Base-by-base conservation (phyloP, 2,888 invertebrate species). In the Drosophila prostipennis region DNA sequence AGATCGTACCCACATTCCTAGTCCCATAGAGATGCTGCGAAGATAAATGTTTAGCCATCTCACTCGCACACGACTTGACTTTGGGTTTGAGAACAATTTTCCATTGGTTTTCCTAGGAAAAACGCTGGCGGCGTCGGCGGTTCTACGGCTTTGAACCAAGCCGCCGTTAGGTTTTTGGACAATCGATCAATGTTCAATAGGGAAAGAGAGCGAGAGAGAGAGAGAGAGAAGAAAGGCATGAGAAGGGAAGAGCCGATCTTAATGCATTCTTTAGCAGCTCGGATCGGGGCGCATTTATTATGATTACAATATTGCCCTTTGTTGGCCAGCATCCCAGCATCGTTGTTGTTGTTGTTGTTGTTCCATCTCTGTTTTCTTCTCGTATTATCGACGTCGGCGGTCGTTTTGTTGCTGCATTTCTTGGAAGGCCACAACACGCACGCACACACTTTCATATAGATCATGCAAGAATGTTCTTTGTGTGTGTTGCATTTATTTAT, bases 251-350 rank as follows among this genome's bases (percentile, higher is more conserved):
- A 45, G 36, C 51, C 19, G 46, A 69, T 75, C 78, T 85, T 76
- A 79, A 72, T 84, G 81, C 80, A 86, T 78, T 78, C 79, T 26
- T 48, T 63, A 59, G 57, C 80, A 67, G 69, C 67, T 49, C 58
- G 54, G 67, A 63, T 61, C 57, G 57, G 71, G 79, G 65, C 78
- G 74, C 86, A 87, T 82, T 82, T 87, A 87, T 82, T 87, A 85
- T 85, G 87, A 87, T 82, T 82, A 87, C 82, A 82, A 87, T 82
- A 82, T 85, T 71, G 82, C 87, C 74, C 88, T 87, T 82, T 82
- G 87, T 82, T 87, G 87, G 74, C 54, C 65, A 65, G 65, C 65
- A 65, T 65, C 65, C 45, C 68, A 53, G 67, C 46, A 72, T 57
- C 39, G 53, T 49, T 64, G 29, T 36, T 51, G 23, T 49, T 64